Evolutionary conservation across 2,888 invertebrate genomes (phyloP), one percentile per base, ranked within the genome.

Genomic region (Papilio demoleus): DNA sequence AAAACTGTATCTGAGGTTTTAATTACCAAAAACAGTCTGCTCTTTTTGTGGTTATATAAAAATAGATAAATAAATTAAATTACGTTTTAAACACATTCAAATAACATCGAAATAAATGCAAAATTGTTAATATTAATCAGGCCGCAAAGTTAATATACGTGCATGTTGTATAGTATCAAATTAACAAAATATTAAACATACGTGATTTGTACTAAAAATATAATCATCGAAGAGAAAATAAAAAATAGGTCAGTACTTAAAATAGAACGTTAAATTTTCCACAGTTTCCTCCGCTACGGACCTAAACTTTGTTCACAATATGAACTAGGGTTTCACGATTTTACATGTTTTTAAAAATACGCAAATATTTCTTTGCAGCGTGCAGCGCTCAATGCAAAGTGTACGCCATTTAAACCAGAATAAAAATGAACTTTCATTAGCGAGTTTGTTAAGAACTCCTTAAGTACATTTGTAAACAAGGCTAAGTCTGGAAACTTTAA

Each of bases 341-440:
- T 58, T 58, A 65, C 58, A 65, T 53, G 53, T 50, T 53, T 31
- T 67, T 53, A 62, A 53, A 53, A 61, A 61, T 50, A 61, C 50
- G 67, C 11, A 31, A 61, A 53, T 27, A 40, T 67, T 62, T 62
- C 34, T 62, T 40, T 31, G 40, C 62, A 27, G 50, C 27, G 8
- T 66, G 42, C 42, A 58, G 24, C 34, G 62, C 45, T 58, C 24
- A 42, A 42, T 67, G 67, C 62, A 63, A 58, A 63, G 11, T 67
- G 36, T 34, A 62, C 56, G 62, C 56, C 8, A 45, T 67, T 62
- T 36, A 67, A 62, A 27, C 53, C 6, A n/a, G 31, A 40, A 56
- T 40, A 38, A 67, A 62, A 62, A 56, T 62, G 42, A 34, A 56
- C 62, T 67, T 42, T 36, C 56, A 56, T 63, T 67, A 67, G 17